Conservation (phyloP, 2,113 vertebrate genomes). For the Leucosticte australis region DNA sequence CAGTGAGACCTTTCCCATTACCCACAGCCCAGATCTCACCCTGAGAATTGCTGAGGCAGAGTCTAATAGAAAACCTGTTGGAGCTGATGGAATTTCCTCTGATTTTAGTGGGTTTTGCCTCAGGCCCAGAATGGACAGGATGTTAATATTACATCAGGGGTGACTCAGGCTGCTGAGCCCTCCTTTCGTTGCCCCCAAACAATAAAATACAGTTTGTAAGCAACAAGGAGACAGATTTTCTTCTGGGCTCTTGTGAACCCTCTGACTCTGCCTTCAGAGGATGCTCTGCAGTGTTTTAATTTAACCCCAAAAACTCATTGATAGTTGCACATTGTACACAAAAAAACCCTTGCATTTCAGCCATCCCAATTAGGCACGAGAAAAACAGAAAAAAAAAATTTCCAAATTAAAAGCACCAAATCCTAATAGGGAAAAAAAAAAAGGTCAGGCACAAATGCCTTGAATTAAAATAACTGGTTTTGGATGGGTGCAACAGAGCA, state of each 20-base stretch:
- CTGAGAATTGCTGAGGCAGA: neutral
- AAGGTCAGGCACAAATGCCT: neutral
- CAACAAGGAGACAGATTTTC: neutral
- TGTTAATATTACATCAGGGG: neutral
- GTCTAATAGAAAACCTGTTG: neutral
- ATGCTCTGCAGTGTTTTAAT: neutral
- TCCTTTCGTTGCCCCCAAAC: neutral
- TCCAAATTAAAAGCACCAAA: neutral
- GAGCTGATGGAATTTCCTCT: neutral
- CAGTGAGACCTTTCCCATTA: neutral
- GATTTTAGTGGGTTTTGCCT: neutral
- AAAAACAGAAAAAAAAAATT: neutral
- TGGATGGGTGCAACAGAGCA: slow-evolving; percentile 64
- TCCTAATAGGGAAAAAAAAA: neutral
- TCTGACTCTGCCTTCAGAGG: neutral
- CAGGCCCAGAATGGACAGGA: neutral
- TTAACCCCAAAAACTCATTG: neutral
- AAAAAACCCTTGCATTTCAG: neutral
- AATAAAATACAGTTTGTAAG: neutral
- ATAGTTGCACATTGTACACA: neutral
- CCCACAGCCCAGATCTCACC: neutral
- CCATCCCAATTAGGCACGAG: neutral
- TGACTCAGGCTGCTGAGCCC: neutral
- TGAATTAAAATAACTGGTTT: slow-evolving; percentile 54
- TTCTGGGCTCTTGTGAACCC: neutral